A percentile compares a stretch with the other conserved stretches of the same genome.
Evolutionary conservation across 2,113 vertebrate species (phyloP).

Genomic region (Amphilophus citrinellus): DNA sequence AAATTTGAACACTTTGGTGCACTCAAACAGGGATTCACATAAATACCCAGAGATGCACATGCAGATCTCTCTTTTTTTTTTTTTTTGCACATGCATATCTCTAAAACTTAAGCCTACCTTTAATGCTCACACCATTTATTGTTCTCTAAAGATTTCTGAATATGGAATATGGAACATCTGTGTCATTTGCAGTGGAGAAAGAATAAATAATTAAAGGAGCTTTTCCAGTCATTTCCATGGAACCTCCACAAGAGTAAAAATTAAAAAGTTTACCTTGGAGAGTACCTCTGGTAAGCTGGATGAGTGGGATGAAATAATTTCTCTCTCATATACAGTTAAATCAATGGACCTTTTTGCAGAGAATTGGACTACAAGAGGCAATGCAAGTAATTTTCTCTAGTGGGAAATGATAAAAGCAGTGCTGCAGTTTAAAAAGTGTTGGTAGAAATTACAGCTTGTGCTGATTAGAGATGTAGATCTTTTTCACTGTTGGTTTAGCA

Average conservation of each 20-base stretch:
- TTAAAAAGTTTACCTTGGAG: conserved; percentile 60
- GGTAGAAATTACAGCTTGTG: conserved; percentile 31
- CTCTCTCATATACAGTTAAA: conserved; percentile 19
- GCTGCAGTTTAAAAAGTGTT: conserved; percentile 18
- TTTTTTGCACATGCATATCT: not conserved
- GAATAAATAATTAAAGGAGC: conserved; percentile 47
- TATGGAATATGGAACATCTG: conserved; percentile 43
- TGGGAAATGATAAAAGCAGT: not conserved
- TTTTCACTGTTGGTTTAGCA: not conserved
- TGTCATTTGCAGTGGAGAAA: conserved; percentile 42
- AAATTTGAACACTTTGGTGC: conserved; percentile 7
- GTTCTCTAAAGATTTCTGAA: conserved; percentile 56
- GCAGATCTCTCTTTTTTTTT: not conserved
- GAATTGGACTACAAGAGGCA: conserved; percentile 7
- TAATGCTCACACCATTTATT: conserved; percentile 39
- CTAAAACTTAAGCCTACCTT: not conserved
- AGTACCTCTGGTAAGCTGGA: conserved; percentile 35
- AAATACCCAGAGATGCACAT: not conserved
- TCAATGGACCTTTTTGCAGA: conserved; percentile 21
- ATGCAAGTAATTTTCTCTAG: not conserved
- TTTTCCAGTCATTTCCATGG: conserved; percentile 31
- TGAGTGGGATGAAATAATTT: conserved; percentile 45
- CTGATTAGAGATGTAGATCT: conserved; percentile 15
- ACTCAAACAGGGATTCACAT: not conserved
- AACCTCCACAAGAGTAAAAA: conserved; percentile 38